Evolutionary conservation across 2,797 vertebrate genomes (phyloP).

Genomic region (Phalanger gymnotis): DNA sequence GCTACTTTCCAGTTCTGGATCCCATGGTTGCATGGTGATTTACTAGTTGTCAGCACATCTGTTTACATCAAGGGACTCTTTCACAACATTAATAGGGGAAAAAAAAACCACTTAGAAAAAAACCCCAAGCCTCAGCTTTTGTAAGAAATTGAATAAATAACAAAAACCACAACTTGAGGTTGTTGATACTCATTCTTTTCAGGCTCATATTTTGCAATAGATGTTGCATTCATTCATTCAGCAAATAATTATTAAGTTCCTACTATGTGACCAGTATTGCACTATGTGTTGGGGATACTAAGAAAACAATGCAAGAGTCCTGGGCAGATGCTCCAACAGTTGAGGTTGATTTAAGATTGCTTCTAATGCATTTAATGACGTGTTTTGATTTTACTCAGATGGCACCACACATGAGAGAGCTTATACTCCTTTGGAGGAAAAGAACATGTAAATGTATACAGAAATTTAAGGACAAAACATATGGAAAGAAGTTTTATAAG

Average conservation of each 20-base stretch:
- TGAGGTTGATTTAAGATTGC: not conserved
- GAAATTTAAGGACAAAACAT: not conserved
- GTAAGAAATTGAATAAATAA: slow-evolving; percentile 5
- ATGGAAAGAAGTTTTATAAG: not conserved
- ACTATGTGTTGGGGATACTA: not conserved
- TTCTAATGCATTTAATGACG: not conserved
- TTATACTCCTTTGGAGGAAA: not conserved
- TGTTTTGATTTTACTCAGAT: not conserved
- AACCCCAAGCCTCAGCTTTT: not conserved
- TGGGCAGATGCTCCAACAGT: not conserved
- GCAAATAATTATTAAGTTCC: not conserved
- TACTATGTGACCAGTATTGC: not conserved
- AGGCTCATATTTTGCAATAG: not conserved
- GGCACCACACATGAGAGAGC: not conserved
- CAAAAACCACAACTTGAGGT: slow-evolving; percentile 19
- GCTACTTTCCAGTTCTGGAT: not conserved
- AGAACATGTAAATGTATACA: not conserved
- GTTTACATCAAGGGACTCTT: slow-evolving; percentile 4
- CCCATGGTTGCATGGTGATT: not conserved
- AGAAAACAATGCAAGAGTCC: not conserved
- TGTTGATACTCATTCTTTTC: not conserved
- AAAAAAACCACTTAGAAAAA: slow-evolving; percentile 21
- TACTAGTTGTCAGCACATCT: not conserved
- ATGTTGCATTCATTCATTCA: not conserved
- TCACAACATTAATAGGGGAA: slow-evolving; percentile 15